phyloP scores from a whole-genome alignment of 2,113 vertebrate genomes.

The Callaeas wilsoni region DNA sequence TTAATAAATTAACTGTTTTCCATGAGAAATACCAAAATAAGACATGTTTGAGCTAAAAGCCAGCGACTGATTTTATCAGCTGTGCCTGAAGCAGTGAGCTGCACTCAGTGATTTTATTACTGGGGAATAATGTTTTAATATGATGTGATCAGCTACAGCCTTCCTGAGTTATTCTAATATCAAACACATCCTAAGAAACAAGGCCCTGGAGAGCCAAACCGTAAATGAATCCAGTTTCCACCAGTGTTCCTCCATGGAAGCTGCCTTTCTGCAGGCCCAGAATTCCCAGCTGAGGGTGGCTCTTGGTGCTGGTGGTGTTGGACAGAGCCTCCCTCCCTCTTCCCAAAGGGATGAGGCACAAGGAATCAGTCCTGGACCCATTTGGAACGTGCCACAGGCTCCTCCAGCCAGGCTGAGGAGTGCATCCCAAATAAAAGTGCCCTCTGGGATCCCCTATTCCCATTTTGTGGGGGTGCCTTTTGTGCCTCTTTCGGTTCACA shows the following conservation, averaged over 20 bases:
- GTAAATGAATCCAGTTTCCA: background rate
- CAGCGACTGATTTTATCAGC: background rate
- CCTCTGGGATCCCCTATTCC: background rate
- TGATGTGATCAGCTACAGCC: background rate
- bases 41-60: fast-evolving
- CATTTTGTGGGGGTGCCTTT: background rate
- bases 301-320: background rate
- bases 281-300: background rate
- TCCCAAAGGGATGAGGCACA: background rate
- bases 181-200: background rate
- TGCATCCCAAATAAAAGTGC: background rate
- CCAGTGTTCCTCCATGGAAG: background rate
- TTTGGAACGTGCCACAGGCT: background rate
- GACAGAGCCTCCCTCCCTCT: background rate
- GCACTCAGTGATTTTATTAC: background rate
- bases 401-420: background rate
- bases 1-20: background rate
- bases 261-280: background rate
- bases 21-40: background rate
- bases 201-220: background rate
- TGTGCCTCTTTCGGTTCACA: background rate
- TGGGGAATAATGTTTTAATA: background rate
- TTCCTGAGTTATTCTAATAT: background rate
- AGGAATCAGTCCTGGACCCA: background rate
- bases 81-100: background rate